These are phyloP conservation scores for Hippoglossus stenolepis DNA, from an alignment of 2,113 vertebrate species.

Conservation along the genomic window DNA sequence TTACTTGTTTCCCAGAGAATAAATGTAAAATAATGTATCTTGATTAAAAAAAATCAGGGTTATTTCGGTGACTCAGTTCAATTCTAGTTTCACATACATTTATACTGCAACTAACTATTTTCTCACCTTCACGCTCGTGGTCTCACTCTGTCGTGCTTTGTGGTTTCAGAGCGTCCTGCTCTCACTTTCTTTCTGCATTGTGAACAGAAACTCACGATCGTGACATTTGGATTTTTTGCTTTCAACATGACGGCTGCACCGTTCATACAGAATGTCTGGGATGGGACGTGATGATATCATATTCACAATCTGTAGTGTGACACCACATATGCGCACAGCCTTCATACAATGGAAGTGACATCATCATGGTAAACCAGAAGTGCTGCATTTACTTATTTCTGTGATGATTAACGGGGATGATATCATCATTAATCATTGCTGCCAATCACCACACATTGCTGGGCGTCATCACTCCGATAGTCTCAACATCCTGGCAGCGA, in stretches of 20 bases:
- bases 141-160: too few relatives aligned
- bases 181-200: too few relatives aligned
- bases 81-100: too few relatives aligned
- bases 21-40: too few relatives aligned
- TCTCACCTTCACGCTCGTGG: too few relatives aligned
- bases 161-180: too few relatives aligned
- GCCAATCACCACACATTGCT: constrained; percentile 22
- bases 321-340: constrained; percentile 2
- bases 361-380: constrained; percentile 34
- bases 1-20: too few relatives aligned
- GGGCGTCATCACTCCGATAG: constrained; percentile 13
- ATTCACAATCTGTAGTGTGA: constrained; percentile 20
- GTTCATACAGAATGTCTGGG: constrained; percentile 10
- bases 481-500: constrained; percentile 50
- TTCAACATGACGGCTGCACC: constrained; percentile 28
- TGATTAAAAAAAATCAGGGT: too few relatives aligned
- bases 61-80: too few relatives aligned
- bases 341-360: constrained; percentile 16
- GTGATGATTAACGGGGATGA: constrained; percentile 31
- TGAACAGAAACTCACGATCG: background rate
- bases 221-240: constrained; percentile 17
- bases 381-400: background rate
- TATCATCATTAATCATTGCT: constrained; percentile 26
- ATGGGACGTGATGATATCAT: constrained; percentile 32
- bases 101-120: too few relatives aligned